Evolutionary conservation across 2,888 invertebrate species (phyloP).

Genomic region (Xylota sylvarum): DNA sequence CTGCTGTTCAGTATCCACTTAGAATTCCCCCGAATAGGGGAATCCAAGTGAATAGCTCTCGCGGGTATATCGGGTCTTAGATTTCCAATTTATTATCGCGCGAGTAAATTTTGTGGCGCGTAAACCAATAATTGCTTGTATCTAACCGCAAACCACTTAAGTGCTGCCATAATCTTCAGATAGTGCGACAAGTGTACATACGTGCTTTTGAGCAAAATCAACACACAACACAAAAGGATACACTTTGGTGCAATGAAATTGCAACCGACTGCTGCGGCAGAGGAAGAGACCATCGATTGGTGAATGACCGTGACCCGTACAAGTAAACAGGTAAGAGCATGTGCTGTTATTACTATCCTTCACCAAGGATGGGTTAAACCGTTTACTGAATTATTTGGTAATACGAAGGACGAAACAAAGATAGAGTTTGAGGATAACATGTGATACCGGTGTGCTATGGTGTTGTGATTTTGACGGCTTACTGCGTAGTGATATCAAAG

Average conservation of each 20-base stretch:
- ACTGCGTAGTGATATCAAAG: slow-evolving; percentile 3
- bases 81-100: neutral
- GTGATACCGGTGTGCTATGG: slow-evolving; percentile 16
- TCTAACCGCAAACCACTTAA: neutral
- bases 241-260: slow-evolving; percentile 59
- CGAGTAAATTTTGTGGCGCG: neutral
- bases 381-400: slow-evolving; percentile 6
- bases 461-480: slow-evolving; percentile 12
- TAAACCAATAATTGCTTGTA: neutral
- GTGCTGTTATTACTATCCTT: neutral
- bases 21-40: slow-evolving; percentile 36
- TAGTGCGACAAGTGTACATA: neutral
- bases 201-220: neutral
- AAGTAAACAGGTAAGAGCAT: slow-evolving; percentile 55
- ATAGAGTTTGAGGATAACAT: slow-evolving; percentile 8
- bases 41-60: slow-evolving; percentile 18
- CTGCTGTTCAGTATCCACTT: slow-evolving; percentile 55
- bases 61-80: neutral
- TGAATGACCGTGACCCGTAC: slow-evolving; percentile 66
- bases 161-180: neutral
- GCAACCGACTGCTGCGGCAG: slow-evolving; percentile 45
- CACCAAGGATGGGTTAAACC: neutral
- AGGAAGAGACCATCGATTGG: slow-evolving; percentile 60
- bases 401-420: slow-evolving; percentile 6
- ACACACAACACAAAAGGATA: slow-evolving; percentile 11